Percentiles rank a stretch among this genome's conserved stretches.
Evolutionary conservation across 2,888 invertebrate species (phyloP).

Genomic region (Apeira syringaria): DNA sequence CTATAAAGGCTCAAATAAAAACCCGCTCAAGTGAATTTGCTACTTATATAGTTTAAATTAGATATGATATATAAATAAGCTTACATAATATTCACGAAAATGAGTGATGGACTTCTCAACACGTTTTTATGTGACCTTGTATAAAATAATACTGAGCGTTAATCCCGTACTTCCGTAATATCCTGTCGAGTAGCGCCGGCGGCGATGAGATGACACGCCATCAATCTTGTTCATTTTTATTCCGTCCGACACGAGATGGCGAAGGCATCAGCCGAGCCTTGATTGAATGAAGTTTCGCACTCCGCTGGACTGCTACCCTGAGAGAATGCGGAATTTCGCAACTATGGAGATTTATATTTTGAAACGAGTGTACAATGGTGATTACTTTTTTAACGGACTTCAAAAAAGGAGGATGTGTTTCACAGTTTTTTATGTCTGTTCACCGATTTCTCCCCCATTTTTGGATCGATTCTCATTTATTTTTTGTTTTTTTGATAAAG

Average conservation of each 20-base stretch:
- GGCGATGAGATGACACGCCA: constrained; percentile 48
- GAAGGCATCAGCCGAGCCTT: constrained; percentile 37
- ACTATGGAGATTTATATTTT: neutral
- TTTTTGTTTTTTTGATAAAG: too few species aligned
- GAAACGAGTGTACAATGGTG: too few species aligned
- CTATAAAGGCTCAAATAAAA: too few species aligned
- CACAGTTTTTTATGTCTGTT: too few species aligned
- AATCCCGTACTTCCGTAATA: constrained; percentile 24
- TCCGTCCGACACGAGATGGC: constrained; percentile 23
- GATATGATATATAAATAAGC: too few species aligned
- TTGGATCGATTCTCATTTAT: too few species aligned
- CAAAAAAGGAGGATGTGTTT: too few species aligned
- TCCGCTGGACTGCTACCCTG: constrained; percentile 20
- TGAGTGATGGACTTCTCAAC: constrained; percentile 4
- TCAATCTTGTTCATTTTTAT: constrained; percentile 62
- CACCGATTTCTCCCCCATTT: too few species aligned
- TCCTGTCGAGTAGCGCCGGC: constrained; percentile 22
- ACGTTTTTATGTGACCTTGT: constrained; percentile 13
- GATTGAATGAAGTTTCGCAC: constrained; percentile 43
- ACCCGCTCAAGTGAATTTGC: too few species aligned
- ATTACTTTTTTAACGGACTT: too few species aligned
- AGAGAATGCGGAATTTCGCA: constrained; percentile 13
- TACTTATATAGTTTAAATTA: too few species aligned
- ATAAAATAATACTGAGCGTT: constrained; percentile 25
- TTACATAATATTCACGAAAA: too few species aligned